Conservation (phyloP, 2,113 vertebrate genomes). For the Toxostoma redivivum region DNA sequence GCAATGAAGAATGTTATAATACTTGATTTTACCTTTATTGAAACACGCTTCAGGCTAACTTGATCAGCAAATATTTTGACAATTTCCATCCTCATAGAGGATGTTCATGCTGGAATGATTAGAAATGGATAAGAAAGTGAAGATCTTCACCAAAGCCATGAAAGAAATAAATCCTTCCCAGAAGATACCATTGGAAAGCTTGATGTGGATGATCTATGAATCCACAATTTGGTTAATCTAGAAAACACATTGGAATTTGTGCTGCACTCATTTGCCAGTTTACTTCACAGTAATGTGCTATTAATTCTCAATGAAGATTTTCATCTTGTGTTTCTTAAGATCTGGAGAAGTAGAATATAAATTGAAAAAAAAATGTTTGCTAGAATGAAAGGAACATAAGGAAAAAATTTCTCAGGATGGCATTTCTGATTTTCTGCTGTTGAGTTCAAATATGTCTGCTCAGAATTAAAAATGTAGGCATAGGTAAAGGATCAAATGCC, state of each 20-base stretch:
- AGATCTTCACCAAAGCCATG: background rate
- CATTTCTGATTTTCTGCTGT: background rate
- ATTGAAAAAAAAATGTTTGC: background rate
- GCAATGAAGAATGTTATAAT: background rate
- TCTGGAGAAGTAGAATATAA: background rate
- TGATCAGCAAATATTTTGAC: background rate
- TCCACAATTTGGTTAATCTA: background rate
- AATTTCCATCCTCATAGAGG: background rate
- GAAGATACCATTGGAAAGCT: background rate
- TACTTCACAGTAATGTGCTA: background rate
- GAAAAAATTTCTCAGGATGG: background rate
- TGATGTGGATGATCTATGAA: background rate
- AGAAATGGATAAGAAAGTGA: background rate
- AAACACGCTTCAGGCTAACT: background rate
- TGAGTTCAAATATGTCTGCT: background rate
- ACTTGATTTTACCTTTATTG: background rate
- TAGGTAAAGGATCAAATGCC: background rate
- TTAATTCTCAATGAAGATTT: background rate
- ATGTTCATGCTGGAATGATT: background rate
- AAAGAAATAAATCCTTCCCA: background rate
- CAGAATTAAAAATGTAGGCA: background rate
- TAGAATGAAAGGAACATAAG: background rate
- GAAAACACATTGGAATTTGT: background rate
- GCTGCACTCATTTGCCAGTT: background rate
- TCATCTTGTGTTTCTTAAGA: background rate